Evolutionary conservation across 2,888 invertebrate genomes (phyloP).

Genomic region (Drosophila stalkeri): DNA sequence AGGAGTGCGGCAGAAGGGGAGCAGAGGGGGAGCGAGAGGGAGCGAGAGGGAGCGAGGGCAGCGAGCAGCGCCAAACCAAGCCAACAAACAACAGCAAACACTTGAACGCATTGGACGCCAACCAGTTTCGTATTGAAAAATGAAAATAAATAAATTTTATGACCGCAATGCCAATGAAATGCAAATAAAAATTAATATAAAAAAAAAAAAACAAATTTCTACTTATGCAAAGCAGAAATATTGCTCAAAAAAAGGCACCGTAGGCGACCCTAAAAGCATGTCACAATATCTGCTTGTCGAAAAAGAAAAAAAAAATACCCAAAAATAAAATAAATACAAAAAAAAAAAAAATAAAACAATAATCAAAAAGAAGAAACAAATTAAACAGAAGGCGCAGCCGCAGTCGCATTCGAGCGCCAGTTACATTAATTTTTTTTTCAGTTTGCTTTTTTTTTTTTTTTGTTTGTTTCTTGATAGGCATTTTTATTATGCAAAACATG

Average conservation of each 20-base stretch:
- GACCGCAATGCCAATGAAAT: slow-evolving; percentile 75
- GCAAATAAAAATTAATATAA: slow-evolving; percentile 67
- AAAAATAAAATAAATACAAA: background rate
- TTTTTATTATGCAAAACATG: slow-evolving; percentile 80
- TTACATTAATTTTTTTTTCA: slow-evolving; percentile 64
- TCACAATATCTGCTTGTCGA: slow-evolving; percentile 71
- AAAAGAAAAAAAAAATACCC: slow-evolving; percentile 32
- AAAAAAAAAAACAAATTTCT: slow-evolving; percentile 63
- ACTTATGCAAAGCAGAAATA: slow-evolving; percentile 80
- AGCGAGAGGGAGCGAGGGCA: background rate
- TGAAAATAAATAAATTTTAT: slow-evolving; percentile 71
- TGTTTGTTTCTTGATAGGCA: slow-evolving; percentile 63
- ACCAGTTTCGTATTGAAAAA: slow-evolving; percentile 67
- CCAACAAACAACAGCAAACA: slow-evolving; percentile 72
- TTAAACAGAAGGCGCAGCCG: slow-evolving; percentile 54
- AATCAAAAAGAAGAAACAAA: slow-evolving; percentile 25
- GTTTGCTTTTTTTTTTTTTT: slow-evolving; percentile 23
- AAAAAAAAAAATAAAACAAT: slow-evolving; percentile 13
- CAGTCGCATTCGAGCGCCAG: slow-evolving; percentile 67
- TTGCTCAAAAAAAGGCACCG: slow-evolving; percentile 73
- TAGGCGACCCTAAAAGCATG: slow-evolving; percentile 73
- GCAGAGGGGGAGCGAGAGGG: slow-evolving; percentile 3
- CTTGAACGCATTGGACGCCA: slow-evolving; percentile 43
- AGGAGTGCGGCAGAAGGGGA: slow-evolving; percentile 33
- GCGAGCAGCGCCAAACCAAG: slow-evolving; percentile 29